Evolutionary conservation across 2,888 invertebrate species (phyloP).

Genomic region (Hydrotaea diabolus): DNA sequence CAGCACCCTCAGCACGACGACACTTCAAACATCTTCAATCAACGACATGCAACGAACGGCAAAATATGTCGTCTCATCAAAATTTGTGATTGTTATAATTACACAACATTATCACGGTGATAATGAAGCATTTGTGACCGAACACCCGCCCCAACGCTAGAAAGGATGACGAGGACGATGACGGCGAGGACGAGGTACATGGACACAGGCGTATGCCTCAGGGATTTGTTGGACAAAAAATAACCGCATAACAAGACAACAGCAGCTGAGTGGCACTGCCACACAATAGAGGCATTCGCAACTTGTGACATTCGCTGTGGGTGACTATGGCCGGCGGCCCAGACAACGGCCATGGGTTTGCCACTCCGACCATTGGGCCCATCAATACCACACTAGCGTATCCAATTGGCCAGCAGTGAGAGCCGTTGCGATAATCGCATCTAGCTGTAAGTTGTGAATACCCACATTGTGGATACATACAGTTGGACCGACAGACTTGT

Average conservation of each 20-base stretch:
- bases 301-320: background rate
- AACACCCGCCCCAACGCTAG: no score
- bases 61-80: conserved; percentile 15
- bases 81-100: conserved; percentile 52
- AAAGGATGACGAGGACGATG: background rate
- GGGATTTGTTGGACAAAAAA: conserved; percentile 35
- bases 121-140: conserved; percentile 49
- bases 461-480: background rate
- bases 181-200: background rate
- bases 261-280: conserved; percentile 7
- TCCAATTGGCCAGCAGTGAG: background rate
- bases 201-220: conserved; percentile 1
- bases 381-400: background rate
- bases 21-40: background rate
- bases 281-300: conserved; percentile 18
- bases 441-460: no score
- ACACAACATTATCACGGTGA: conserved; percentile 52
- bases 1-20: background rate
- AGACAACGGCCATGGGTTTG: no score
- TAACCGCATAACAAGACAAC: conserved; percentile 49
- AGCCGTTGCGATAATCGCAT: no score
- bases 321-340: no score
- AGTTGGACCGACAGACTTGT: background rate
- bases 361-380: background rate
- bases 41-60: background rate